Conservation (phyloP, 2,888 invertebrate genomes). For the Parelbella ahira region DNA sequence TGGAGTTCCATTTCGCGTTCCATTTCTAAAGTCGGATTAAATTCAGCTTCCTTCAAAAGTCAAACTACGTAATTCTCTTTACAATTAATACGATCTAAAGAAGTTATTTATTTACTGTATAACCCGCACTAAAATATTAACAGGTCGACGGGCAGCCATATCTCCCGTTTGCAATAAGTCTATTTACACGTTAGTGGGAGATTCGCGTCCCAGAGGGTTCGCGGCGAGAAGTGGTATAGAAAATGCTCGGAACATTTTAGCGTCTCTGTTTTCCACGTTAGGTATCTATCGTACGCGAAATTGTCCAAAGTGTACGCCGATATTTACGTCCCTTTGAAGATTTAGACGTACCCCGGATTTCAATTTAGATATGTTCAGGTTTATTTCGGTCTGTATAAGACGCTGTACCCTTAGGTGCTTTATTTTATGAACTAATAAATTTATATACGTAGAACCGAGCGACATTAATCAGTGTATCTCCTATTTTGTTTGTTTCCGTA, state of each 20-base stretch:
- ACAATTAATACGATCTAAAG: constrained; percentile 39
- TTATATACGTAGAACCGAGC: constrained; percentile 1
- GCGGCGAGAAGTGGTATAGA: constrained; percentile 46
- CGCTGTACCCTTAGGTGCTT: constrained; percentile 5
- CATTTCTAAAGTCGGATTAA: constrained; percentile 2
- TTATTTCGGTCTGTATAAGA: constrained; percentile 17
- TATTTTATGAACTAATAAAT: constrained; percentile 15
- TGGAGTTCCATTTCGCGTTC: constrained; percentile 10
- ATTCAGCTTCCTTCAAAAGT: constrained; percentile 2
- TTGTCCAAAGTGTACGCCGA: constrained; percentile 31
- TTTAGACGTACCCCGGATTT: constrained; percentile 22
- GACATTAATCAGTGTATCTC: neutral
- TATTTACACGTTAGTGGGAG: constrained; percentile 52
- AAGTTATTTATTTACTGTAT: constrained; percentile 42
- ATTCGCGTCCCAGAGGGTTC: constrained; percentile 44
- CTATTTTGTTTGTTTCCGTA: constrained; percentile 16
- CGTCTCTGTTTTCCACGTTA: constrained; percentile 36
- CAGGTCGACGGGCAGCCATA: constrained; percentile 39
- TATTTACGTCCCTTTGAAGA: constrained; percentile 29
- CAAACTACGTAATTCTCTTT: constrained; percentile 12
- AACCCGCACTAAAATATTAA: constrained; percentile 46
- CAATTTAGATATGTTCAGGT: constrained; percentile 22
- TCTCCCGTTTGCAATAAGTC: constrained; percentile 47
- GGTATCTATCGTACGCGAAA: constrained; percentile 35
- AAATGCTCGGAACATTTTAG: constrained; percentile 39